Evolutionary conservation across 2,888 invertebrate species (phyloP).

Genomic region (Mechanitis messenoides): DNA sequence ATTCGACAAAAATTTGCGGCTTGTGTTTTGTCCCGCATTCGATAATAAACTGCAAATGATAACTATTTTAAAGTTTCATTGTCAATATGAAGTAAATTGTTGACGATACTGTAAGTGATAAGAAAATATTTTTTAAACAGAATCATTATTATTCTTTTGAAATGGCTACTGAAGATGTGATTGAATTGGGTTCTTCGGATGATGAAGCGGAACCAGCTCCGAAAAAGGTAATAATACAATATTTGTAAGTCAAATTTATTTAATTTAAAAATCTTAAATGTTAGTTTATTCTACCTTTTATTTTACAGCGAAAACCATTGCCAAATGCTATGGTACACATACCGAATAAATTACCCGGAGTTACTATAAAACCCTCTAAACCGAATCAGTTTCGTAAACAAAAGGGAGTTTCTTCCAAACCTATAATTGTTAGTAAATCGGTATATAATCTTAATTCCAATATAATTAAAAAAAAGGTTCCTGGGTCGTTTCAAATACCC

Average conservation of each 20-base stretch:
- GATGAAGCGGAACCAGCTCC: constrained; percentile 60
- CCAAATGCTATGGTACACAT: constrained; percentile 67
- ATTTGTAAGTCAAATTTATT: background rate
- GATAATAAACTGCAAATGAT: background rate
- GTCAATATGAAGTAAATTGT: background rate
- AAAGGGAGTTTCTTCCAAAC: constrained; percentile 22
- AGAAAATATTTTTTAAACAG: background rate
- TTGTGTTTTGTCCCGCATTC: background rate
- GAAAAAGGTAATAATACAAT: constrained; percentile 50
- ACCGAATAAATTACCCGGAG: constrained; percentile 47
- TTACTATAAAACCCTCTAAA: constrained; percentile 49
- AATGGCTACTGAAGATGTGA: constrained; percentile 65
- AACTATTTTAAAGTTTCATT: background rate
- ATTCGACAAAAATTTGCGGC: background rate
- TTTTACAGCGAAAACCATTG: constrained; percentile 51
- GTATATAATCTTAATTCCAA: constrained; percentile 27
- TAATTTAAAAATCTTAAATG: background rate
- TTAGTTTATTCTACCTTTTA: constrained; percentile 14
- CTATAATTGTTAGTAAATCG: constrained; percentile 35
- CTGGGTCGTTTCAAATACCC: constrained; percentile 26
- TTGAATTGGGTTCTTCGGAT: constrained; percentile 68
- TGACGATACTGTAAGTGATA: background rate
- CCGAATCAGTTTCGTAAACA: constrained; percentile 8
- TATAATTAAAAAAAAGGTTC: constrained; percentile 36
- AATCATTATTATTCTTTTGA: constrained; percentile 17